Base-by-base conservation (phyloP, 2,888 invertebrate species). In the Drosophila helvetica region DNA sequence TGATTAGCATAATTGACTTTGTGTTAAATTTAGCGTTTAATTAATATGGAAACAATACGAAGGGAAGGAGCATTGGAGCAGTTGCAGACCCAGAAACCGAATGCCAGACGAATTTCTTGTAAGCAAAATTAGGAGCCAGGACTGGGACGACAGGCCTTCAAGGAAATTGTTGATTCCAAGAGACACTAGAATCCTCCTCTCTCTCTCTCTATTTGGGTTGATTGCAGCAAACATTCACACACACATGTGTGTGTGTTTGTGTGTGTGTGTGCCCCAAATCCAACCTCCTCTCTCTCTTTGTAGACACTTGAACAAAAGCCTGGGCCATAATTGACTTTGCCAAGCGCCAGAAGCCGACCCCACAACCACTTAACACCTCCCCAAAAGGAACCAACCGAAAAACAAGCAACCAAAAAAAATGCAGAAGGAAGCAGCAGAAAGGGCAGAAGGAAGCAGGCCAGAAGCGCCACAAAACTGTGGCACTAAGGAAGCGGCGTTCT, bases 21-120 rank as follows among this genome's bases (percentile, higher is more conserved):
- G 78, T 79, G 88, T 86, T 87, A 87, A 87, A 85, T 85, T 85
- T 85, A 78, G 86, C 85, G 75, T 85, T 85, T 85, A 85, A 85
- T 87, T 87, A 85, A 85, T 87, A 87, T 79, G 86, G 60, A 68
- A 67, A 75, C 57, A 48, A 27, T 30, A 42, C 57, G 38, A 30
- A n/a, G 46, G 48, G 61, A 46, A 61, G 30, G 5, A 33, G 12
- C 30, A 8, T 52, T 0, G 43, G 12, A 19, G 45, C 19, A 19
- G 3, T 1, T 6, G 19, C 3, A 19, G 15, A 38, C 18, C 17
- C 18, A 33, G 12, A 52, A 4, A 25, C 27, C 43, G 54, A 56
- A 45, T 15, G 38, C 19, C 22, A 19, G 18, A 30, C 56, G 56
- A 15, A 60, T 55, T 45, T 55, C 43, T 60, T 27, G 51, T 30